Evolutionary conservation across 2,888 invertebrate species (phyloP).

Genomic region (Allolobophora icterica): DNA sequence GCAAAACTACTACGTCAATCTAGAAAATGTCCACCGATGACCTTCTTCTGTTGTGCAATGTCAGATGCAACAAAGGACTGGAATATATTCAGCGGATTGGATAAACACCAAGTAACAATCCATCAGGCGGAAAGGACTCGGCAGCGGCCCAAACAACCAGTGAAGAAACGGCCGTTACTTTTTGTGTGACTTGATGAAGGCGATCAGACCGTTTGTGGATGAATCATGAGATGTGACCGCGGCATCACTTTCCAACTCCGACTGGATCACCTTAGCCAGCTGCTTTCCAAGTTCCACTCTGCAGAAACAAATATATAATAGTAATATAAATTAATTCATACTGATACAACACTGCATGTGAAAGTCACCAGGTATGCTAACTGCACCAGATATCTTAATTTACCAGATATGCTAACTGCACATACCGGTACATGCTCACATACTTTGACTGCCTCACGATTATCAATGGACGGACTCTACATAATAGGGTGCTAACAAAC

Average conservation of each 20-base stretch:
- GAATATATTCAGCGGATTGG: not conserved
- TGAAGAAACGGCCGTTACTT: not conserved
- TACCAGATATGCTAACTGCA: no score
- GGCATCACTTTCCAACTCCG: conserved; percentile 76
- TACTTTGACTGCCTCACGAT: no score
- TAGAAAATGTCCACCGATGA: not conserved
- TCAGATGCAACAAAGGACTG: not conserved
- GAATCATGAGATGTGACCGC: conserved; percentile 78
- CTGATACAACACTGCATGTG: no score
- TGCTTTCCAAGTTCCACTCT: conserved; percentile 97
- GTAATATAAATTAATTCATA: not conserved
- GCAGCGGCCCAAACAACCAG: not conserved
- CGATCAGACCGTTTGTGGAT: conserved; percentile 96
- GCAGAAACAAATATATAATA: conserved; percentile 50
- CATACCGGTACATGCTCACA: no score
- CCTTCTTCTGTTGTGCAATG: not conserved
- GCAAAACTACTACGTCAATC: not conserved
- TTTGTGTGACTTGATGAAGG: conserved; percentile 75
- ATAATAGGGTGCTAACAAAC: no score
- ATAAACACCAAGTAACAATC: not conserved
- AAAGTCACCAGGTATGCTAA: no score
- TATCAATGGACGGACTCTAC: no score
- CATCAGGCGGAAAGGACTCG: not conserved
- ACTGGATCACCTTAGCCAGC: conserved; percentile 96
- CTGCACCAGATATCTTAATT: no score